These are phyloP conservation scores for Agrenia bidenticulata DNA, from an alignment of 2,888 invertebrate genomes.

Conservation along the genomic window DNA sequence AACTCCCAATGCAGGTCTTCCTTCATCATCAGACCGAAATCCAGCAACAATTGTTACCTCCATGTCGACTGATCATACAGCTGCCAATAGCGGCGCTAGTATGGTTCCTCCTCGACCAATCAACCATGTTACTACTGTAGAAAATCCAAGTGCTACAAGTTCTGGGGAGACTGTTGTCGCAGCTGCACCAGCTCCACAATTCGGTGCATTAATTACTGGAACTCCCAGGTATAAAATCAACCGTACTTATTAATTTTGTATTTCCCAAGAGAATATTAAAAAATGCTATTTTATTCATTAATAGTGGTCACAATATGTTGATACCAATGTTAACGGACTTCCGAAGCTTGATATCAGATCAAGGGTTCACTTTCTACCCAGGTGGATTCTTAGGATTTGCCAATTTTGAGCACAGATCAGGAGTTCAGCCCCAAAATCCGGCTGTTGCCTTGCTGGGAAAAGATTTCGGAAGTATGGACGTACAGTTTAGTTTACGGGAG, in stretches of 20 bases:
- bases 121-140: constrained; percentile 27
- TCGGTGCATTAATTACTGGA: constrained; percentile 43
- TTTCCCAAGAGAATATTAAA: no score
- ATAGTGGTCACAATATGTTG: constrained; percentile 48
- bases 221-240: no score
- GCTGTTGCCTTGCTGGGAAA: constrained; percentile 44
- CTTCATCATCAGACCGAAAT: constrained; percentile 1
- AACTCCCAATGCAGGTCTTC: background rate
- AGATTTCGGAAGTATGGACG: constrained; percentile 47
- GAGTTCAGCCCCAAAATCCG: constrained; percentile 44
- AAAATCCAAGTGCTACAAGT: constrained; percentile 39
- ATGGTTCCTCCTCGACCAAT: background rate
- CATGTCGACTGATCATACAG: no score
- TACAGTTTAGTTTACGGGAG: constrained; percentile 55
- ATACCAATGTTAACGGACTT: constrained; percentile 50
- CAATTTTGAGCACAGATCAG: constrained; percentile 33
- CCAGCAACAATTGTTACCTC: no score
- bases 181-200: constrained; percentile 25
- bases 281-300: no score
- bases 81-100: background rate
- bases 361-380: constrained; percentile 39
- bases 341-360: constrained; percentile 29
- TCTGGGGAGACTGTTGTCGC: constrained; percentile 39
- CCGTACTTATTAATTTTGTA: no score
- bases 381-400: constrained; percentile 40